Conservation (phyloP, 1,140 invertebrate genomes). For the Drosophila busckii region DNA sequence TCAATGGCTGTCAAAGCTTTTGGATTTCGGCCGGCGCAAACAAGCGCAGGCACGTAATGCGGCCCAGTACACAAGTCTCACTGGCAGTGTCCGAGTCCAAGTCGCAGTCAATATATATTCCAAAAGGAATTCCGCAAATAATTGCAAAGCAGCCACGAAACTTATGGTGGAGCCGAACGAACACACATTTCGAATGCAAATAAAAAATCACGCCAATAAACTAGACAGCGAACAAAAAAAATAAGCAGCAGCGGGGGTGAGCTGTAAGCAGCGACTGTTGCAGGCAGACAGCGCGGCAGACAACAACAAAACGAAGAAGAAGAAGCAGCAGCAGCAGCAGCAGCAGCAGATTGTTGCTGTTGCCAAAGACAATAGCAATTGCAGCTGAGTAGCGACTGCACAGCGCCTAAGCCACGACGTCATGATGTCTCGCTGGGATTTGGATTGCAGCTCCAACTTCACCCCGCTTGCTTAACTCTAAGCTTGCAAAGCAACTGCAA, state of each 20-base stretch:
- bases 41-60: slow-evolving; percentile 19
- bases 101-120: slow-evolving; percentile 75
- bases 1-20: slow-evolving; percentile 58
- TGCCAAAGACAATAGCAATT: slow-evolving; percentile 27
- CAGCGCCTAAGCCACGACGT: slow-evolving; percentile 55
- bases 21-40: slow-evolving; percentile 15
- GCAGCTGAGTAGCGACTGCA: neutral
- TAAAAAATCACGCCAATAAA: slow-evolving; percentile 78
- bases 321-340: too few species aligned
- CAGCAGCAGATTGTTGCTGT: too few species aligned
- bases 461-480: neutral
- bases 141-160: slow-evolving; percentile 62
- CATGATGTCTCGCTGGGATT: slow-evolving; percentile 78
- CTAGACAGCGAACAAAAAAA: slow-evolving; percentile 62
- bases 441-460: slow-evolving; percentile 50
- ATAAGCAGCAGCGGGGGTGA: slow-evolving; percentile 3
- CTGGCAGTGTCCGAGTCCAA: slow-evolving; percentile 13
- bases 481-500: too few species aligned
- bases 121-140: slow-evolving; percentile 77
- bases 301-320: slow-evolving; percentile 1
- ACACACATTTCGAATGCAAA: slow-evolving; percentile 70
- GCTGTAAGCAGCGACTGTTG: neutral
- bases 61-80: slow-evolving; percentile 24
- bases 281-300: slow-evolving; percentile 14
- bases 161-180: slow-evolving; percentile 47